Evolutionary conservation across 2,888 invertebrate species (phyloP).

Genomic region (Meganola albula): DNA sequence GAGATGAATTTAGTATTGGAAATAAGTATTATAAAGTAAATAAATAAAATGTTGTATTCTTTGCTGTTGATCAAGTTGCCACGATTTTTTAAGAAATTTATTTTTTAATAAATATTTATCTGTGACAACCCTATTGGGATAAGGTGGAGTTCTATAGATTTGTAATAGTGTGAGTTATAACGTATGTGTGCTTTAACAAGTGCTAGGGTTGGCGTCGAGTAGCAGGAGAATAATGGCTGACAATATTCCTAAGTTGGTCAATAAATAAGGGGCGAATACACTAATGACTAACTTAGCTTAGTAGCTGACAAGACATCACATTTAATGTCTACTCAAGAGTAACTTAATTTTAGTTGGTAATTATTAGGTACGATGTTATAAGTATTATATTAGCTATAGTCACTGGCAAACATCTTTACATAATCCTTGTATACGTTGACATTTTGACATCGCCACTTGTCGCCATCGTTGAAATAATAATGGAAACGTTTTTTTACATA

Average conservation of each 20-base stretch:
- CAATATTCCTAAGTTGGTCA: constrained; percentile 41
- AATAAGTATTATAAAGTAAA: constrained; percentile 28
- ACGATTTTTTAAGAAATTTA: constrained; percentile 2
- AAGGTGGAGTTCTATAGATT: constrained; percentile 8
- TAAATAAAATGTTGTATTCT: constrained; percentile 25
- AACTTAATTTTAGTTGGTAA: no score
- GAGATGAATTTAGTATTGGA: constrained; percentile 56
- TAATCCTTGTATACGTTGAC: no score
- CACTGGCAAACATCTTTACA: no score
- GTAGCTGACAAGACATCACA: no score
- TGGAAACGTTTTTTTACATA: no score
- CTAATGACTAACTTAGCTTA: no score
- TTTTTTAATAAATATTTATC: constrained; percentile 18
- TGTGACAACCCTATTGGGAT: constrained; percentile 15
- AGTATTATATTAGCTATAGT: no score
- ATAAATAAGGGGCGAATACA: constrained; percentile 15
- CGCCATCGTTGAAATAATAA: no score
- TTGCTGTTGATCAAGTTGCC: constrained; percentile 24
- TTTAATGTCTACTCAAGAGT: no score
- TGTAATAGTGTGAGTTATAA: constrained; percentile 15
- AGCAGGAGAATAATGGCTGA: constrained; percentile 74
- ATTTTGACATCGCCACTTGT: no score
- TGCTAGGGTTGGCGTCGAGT: constrained; percentile 44
- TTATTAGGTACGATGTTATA: no score
- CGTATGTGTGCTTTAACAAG: constrained; percentile 23